These are phyloP conservation scores for Penaeus vannamei DNA, from an alignment of 1,140 invertebrate genomes.

Conservation along the genomic window DNA sequence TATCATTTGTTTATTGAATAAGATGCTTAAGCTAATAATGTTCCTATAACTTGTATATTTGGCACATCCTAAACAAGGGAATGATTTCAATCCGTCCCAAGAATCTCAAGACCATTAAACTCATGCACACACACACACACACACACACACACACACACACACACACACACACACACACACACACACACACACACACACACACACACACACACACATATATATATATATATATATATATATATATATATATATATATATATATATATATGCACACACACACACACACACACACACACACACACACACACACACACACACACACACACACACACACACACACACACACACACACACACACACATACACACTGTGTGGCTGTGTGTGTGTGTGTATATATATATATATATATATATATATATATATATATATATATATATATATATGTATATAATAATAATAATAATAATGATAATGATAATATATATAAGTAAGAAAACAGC, in stretches of 20 bases:
- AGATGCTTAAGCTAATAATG: too few relatives aligned
- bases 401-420: not conserved
- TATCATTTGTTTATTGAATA: too few relatives aligned
- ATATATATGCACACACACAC: not conserved
- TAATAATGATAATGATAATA: too few relatives aligned
- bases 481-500: too few relatives aligned
- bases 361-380: too few relatives aligned
- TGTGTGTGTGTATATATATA: not conserved
- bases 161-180: conserved; percentile 11
- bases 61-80: too few relatives aligned
- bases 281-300: conserved; percentile 11
- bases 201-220: conserved; percentile 12
- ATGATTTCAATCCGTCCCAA: too few relatives aligned
- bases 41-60: too few relatives aligned
- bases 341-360: too few relatives aligned
- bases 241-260: conserved; percentile 16
- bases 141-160: conserved; percentile 11
- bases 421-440: too few relatives aligned
- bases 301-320: conserved; percentile 11
- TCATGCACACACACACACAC: conserved; percentile 5
- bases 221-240: not conserved
- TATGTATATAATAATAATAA: too few relatives aligned
- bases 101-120: too few relatives aligned
- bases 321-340: conserved; percentile 13
- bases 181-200: conserved; percentile 11